Conservation (phyloP, 2,113 vertebrate genomes). For the Saccopteryx leptura region DNA sequence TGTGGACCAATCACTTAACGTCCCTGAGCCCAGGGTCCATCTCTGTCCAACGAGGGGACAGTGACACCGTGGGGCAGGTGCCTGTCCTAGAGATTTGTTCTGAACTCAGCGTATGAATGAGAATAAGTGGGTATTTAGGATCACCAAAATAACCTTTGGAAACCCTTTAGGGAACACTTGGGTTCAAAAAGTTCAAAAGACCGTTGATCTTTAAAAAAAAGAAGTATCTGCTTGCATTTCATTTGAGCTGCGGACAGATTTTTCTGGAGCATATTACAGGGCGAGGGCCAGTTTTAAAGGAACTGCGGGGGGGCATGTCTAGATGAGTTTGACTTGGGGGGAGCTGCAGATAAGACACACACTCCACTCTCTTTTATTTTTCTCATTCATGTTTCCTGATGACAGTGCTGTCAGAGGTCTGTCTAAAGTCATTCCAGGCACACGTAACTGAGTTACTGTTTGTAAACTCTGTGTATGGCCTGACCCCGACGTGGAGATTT, state of each 20-base stretch:
- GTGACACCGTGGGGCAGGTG: too few species aligned
- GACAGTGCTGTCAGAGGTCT: background rate
- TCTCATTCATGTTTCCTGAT: background rate
- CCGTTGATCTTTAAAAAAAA: background rate
- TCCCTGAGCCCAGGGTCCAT: background rate
- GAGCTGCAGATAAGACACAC: background rate
- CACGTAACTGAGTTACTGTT: background rate
- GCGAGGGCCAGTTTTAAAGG: background rate
- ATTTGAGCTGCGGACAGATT: background rate
- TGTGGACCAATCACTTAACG: fast-evolving
- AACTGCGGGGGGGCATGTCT: background rate
- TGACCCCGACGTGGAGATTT: background rate
- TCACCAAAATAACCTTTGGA: background rate
- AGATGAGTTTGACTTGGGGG: background rate
- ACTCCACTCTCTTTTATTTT: too few species aligned
- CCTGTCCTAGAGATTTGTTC: too few species aligned
- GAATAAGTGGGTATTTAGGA: too few species aligned
- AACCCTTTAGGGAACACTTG: too few species aligned
- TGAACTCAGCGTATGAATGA: too few species aligned
- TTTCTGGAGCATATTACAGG: background rate
- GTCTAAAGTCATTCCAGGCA: background rate
- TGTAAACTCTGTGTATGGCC: background rate
- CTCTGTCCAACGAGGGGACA: background rate
- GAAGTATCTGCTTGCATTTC: background rate
- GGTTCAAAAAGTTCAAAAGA: background rate